Conservation (phyloP, 2,888 invertebrate genomes). For the Napeogenes sylphis region DNA sequence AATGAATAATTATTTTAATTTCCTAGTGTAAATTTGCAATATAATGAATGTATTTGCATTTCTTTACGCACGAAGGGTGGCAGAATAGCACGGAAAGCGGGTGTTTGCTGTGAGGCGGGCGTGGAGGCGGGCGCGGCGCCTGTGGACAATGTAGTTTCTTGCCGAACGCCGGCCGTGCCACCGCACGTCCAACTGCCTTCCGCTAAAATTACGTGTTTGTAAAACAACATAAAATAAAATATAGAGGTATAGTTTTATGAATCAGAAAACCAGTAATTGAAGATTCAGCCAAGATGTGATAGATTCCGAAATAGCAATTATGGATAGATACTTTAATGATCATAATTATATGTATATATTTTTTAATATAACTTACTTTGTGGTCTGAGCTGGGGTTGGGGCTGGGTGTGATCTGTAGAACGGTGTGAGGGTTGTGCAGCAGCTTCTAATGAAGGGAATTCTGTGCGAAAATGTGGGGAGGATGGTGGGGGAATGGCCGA, state of each 20-base stretch:
- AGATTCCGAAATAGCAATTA: no score
- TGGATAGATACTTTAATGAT: no score
- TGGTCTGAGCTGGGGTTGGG: constrained; percentile 71
- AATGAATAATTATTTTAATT: constrained; percentile 9
- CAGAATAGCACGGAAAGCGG: constrained; percentile 85
- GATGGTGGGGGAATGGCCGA: constrained; percentile 80
- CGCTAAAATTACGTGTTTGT: constrained; percentile 64
- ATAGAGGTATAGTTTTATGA: not conserved
- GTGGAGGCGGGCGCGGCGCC: constrained; percentile 71
- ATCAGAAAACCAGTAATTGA: no score
- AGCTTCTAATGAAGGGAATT: constrained; percentile 91
- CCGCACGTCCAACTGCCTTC: constrained; percentile 94
- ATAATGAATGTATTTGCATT: not conserved
- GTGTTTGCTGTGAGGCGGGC: constrained; percentile 77
- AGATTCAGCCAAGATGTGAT: no score
- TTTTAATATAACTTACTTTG: constrained; percentile 54
- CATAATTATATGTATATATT: no score
- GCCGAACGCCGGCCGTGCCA: constrained; percentile 82
- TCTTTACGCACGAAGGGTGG: constrained; percentile 84
- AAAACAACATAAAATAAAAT: constrained; percentile 14
- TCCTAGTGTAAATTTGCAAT: not conserved
- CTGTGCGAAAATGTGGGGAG: constrained; percentile 96
- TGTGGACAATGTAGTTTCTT: constrained; percentile 75
- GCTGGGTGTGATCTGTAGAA: constrained; percentile 58
- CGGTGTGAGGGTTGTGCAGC: constrained; percentile 81